phyloP scores from a whole-genome alignment of 2,113 vertebrate genomes.

The Arenaria interpres region DNA sequence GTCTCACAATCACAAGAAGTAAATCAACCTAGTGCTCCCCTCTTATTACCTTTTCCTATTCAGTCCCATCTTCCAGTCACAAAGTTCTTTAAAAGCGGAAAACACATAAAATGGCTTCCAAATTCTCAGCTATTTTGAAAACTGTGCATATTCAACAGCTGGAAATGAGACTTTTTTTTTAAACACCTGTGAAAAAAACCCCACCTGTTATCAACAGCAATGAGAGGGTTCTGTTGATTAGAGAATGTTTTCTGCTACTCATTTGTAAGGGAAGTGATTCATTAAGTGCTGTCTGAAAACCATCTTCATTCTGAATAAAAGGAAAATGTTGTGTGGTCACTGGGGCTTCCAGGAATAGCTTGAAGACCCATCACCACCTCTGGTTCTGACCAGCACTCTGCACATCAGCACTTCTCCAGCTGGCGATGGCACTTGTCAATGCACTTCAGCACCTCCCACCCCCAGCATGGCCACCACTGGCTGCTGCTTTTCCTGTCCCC shows the following conservation, averaged over 20 bases:
- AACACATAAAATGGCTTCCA: neutral
- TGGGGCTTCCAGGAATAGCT: neutral
- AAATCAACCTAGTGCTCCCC: neutral
- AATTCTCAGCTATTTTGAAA: slow-evolving; percentile 18
- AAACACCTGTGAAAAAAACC: neutral
- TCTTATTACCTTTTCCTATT: neutral
- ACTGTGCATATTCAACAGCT: neutral
- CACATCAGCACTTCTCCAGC: neutral
- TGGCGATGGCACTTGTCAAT: neutral
- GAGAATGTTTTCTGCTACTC: neutral
- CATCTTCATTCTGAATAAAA: neutral
- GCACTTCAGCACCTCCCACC: neutral
- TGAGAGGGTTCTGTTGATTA: neutral
- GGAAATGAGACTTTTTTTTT: neutral
- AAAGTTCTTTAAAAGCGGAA: neutral
- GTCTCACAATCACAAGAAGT: neutral
- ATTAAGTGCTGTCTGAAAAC: neutral
- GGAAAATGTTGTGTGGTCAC: neutral
- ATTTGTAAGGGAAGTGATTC: neutral
- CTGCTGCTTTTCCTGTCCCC: neutral
- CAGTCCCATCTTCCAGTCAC: neutral
- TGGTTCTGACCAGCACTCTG: neutral
- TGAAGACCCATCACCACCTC: neutral
- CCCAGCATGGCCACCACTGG: neutral
- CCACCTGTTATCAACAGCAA: neutral